Evolutionary conservation across 2,797 vertebrate genomes (phyloP).

Genomic region (Dendrocincla tyrannina): DNA sequence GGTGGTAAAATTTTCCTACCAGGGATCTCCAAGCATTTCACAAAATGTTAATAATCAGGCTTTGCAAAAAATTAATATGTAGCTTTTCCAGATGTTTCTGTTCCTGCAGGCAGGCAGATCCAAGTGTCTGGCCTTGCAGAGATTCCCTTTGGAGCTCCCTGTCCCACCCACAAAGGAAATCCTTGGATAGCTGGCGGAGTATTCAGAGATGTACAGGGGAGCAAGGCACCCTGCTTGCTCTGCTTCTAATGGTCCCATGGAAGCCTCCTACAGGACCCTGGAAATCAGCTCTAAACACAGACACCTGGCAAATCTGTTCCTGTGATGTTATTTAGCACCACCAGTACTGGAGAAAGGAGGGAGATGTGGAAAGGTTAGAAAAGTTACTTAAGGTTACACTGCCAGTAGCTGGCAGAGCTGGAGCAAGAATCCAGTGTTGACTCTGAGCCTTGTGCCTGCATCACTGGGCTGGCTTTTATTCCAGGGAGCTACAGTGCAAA

Average conservation of each 20-base stretch:
- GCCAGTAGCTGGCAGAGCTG: neutral
- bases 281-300: neutral
- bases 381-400: neutral
- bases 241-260: neutral
- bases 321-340: accelerated
- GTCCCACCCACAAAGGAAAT: neutral
- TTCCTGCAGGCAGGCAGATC: accelerated
- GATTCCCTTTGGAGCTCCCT: neutral
- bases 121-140: neutral
- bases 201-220: neutral
- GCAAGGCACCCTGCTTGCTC: neutral
- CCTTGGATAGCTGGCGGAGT: accelerated
- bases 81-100: slow-evolving; percentile 32
- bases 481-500: neutral
- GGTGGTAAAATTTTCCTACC: slow-evolving; percentile 44
- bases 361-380: neutral
- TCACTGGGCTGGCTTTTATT: neutral
- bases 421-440: neutral
- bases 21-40: slow-evolving; percentile 7
- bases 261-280: neutral
- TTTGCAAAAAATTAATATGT: neutral
- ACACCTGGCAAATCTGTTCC: neutral
- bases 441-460: neutral
- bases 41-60: neutral
- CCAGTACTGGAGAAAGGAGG: neutral